These are phyloP conservation scores for Melanerpes aurifrons DNA, from an alignment of 2,113 vertebrate species.

Conservation along the genomic window DNA sequence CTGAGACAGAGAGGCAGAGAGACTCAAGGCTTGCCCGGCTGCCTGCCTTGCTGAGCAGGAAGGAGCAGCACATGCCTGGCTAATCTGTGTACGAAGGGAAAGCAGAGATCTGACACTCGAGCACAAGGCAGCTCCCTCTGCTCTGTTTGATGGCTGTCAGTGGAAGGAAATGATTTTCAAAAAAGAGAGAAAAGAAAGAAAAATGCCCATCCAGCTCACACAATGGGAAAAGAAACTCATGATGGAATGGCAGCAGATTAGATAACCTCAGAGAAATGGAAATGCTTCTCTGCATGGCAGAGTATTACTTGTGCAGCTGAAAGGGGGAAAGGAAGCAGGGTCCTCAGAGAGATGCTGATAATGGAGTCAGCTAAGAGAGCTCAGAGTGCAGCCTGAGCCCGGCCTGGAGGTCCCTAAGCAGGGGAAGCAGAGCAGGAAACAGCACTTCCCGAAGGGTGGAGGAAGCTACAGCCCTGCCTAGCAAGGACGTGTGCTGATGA, in stretches of 20 bases:
- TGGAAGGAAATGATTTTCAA: conserved; percentile 68
- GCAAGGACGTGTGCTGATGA: not conserved
- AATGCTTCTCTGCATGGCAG: conserved; percentile 67
- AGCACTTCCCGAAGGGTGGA: not conserved
- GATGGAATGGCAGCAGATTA: conserved; percentile 75
- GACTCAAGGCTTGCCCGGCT: conserved; percentile 53
- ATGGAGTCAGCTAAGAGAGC: not conserved
- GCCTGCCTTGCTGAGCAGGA: conserved; percentile 52
- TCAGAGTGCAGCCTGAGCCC: not conserved
- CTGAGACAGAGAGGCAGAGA: conserved; percentile 45
- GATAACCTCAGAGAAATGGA: conserved; percentile 76
- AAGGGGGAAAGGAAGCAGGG: conserved; percentile 37
- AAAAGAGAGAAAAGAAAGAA: conserved; percentile 31
- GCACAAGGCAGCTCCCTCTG: conserved; percentile 60
- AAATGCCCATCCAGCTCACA: conserved; percentile 47
- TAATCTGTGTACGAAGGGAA: conserved; percentile 67
- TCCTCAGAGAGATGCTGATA: not conserved
- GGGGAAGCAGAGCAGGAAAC: not conserved
- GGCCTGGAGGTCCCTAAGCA: not conserved
- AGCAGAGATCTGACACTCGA: conserved; percentile 66
- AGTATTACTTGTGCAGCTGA: conserved; percentile 52
- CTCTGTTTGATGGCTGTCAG: conserved; percentile 60
- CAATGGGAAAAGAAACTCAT: conserved; percentile 62
- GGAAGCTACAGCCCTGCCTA: not conserved
- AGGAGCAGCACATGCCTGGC: conserved; percentile 49